These are phyloP conservation scores for Acanthiza pusilla DNA, from an alignment of 2,797 vertebrate species.

Conservation along the genomic window DNA sequence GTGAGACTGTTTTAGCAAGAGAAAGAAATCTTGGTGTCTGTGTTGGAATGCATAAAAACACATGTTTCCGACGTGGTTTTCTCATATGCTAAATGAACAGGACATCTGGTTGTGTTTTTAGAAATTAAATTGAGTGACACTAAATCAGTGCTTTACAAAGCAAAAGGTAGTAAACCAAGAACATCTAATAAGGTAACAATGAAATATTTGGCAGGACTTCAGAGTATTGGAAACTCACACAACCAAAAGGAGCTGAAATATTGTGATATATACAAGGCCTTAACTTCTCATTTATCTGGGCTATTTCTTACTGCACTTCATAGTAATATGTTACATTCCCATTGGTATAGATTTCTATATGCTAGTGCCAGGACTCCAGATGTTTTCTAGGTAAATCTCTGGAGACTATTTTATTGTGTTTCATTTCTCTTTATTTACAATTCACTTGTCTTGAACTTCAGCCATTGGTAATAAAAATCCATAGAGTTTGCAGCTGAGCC, in stretches of 20 bases:
- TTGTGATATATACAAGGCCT: constrained; percentile 12
- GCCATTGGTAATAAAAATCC: constrained; percentile 35
- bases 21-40: background rate
- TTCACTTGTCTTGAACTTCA: constrained; percentile 37
- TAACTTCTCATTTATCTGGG: constrained; percentile 24
- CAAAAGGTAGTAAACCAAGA: constrained; percentile 58
- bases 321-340: background rate
- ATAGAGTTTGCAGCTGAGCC: constrained; percentile 5
- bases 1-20: background rate
- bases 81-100: constrained; percentile 36
- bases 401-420: constrained; percentile 36
- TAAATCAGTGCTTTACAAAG: constrained; percentile 51
- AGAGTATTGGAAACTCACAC: background rate
- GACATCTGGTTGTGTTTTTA: constrained; percentile 61
- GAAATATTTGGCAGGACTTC: constrained; percentile 51
- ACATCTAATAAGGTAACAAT: constrained; percentile 47
- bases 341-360: constrained; percentile 7
- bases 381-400: constrained; percentile 59
- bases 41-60: constrained; percentile 23
- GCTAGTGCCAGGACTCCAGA: constrained; percentile 51
- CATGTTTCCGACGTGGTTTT: constrained; percentile 43
- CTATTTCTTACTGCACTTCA: constrained; percentile 23
- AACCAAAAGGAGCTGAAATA: background rate
- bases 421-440: constrained; percentile 57
- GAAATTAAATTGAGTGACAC: constrained; percentile 51